phyloP scores from a whole-genome alignment of 2,113 vertebrate genomes.

The Himantopus leucocephalus region DNA sequence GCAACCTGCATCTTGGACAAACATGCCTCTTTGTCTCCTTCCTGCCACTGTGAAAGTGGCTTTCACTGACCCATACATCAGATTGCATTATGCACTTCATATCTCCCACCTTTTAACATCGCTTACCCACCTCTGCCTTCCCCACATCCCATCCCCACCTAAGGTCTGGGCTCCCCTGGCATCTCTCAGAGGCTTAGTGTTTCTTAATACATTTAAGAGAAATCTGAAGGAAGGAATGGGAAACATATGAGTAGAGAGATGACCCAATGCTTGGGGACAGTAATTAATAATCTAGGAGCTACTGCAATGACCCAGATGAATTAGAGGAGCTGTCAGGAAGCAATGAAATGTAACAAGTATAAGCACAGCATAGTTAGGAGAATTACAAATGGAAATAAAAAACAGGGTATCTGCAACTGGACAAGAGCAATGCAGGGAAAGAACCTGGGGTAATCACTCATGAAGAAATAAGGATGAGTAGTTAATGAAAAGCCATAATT shows the following conservation, averaged over 20 bases:
- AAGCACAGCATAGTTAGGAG: not conserved
- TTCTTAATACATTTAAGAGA: not conserved
- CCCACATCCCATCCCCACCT: not conserved
- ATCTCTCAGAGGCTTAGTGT: not conserved
- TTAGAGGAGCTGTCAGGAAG: not conserved
- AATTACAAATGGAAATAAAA: not conserved
- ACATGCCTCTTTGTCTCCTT: not conserved
- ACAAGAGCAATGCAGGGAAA: not conserved
- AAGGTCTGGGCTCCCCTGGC: not conserved
- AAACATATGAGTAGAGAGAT: not conserved
- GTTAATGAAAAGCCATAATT: conserved; percentile 46
- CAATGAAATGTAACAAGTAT: not conserved
- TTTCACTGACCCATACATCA: not conserved
- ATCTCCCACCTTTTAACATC: not conserved
- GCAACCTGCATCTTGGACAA: not conserved
- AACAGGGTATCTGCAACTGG: not conserved
- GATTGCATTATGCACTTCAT: not conserved
- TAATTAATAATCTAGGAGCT: not conserved
- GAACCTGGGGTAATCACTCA: not conserved
- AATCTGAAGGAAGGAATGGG: not conserved
- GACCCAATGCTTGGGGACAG: not conserved
- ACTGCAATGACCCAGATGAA: not conserved
- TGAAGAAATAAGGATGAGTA: conserved; percentile 46
- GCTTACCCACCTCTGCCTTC: not conserved
- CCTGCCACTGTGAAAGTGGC: not conserved